Conservation (phyloP, 2,113 vertebrate genomes). For the Cyanoramphus novaezelandiae region DNA sequence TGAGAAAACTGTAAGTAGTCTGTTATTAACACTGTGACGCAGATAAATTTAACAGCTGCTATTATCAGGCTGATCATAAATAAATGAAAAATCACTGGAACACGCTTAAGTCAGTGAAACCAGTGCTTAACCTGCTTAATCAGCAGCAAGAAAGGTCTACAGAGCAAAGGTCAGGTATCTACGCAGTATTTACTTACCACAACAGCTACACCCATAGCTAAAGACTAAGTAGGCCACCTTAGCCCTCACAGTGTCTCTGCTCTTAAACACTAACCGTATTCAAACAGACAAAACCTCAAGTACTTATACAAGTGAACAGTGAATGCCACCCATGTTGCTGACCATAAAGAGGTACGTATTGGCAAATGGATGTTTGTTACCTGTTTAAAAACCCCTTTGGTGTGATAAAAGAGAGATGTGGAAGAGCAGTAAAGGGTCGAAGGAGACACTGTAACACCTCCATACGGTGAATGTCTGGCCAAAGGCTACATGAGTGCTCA, state of each 20-base stretch:
- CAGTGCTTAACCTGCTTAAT: not conserved
- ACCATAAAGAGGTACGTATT: not conserved
- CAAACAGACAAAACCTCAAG: not conserved
- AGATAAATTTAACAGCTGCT: not conserved
- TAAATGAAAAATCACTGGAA: not conserved
- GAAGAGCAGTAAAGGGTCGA: not conserved
- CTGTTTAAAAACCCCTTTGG: rapidly evolving
- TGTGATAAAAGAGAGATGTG: not conserved
- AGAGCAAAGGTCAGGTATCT: not conserved
- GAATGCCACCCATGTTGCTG: not conserved
- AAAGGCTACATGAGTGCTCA: not conserved
- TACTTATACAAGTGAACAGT: not conserved
- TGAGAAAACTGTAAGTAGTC: not conserved
- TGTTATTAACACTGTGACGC: not conserved
- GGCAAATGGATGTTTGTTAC: not conserved
- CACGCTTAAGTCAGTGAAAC: not conserved
- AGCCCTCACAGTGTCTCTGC: not conserved
- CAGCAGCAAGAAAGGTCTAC: not conserved
- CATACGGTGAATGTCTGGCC: rapidly evolving
- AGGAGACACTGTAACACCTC: not conserved
- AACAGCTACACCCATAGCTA: not conserved
- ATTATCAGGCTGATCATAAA: not conserved
- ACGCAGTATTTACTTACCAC: not conserved
- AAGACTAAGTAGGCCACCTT: not conserved
- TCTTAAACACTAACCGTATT: not conserved